Evolutionary conservation across 2,888 invertebrate species (phyloP).

Genomic region (Ptychoptera contaminata): DNA sequence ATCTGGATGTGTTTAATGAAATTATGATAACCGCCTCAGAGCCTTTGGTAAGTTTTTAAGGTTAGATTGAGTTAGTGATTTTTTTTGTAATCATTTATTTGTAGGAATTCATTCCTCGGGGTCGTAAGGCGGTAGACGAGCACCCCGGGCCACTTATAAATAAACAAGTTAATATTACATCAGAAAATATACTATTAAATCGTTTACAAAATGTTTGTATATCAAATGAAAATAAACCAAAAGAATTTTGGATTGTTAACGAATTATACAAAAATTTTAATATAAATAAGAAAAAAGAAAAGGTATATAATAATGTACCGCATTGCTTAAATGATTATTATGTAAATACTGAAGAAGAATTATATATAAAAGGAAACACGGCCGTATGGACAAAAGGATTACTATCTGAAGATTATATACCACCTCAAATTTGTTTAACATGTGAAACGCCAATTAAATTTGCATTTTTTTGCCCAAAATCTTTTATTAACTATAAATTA

Average conservation of each 20-base stretch:
- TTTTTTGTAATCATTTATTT: slow-evolving; percentile 8
- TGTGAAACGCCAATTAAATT: slow-evolving; percentile 69
- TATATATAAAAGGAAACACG: slow-evolving; percentile 71
- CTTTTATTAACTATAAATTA: slow-evolving; percentile 30
- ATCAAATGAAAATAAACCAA: slow-evolving; percentile 35
- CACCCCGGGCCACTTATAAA: slow-evolving; percentile 55
- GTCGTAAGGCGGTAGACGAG: slow-evolving; percentile 59
- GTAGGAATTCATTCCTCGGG: slow-evolving; percentile 78
- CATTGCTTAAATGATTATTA: slow-evolving; percentile 24
- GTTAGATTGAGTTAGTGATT: background rate
- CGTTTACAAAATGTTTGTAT: slow-evolving; percentile 64
- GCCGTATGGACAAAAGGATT: slow-evolving; percentile 64
- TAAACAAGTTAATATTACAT: slow-evolving; percentile 24
- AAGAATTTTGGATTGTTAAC: slow-evolving; percentile 42
- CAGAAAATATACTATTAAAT: slow-evolving; percentile 51
- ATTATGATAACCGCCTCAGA: slow-evolving; percentile 83
- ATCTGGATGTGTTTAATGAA: slow-evolving; percentile 77
- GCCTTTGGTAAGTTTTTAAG: slow-evolving; percentile 48
- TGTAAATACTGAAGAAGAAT: slow-evolving; percentile 60
- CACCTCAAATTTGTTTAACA: slow-evolving; percentile 47
- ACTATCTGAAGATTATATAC: background rate
- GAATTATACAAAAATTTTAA: slow-evolving; percentile 16
- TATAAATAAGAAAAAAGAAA: background rate
- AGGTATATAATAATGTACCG: slow-evolving; percentile 5
- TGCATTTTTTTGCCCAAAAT: slow-evolving; percentile 54